A percentile compares a stretch with the other conserved stretches of the same genome.
These are phyloP conservation scores for Hirundichthys speculiger DNA, from an alignment of 2,113 vertebrate species.

Conservation along the genomic window DNA sequence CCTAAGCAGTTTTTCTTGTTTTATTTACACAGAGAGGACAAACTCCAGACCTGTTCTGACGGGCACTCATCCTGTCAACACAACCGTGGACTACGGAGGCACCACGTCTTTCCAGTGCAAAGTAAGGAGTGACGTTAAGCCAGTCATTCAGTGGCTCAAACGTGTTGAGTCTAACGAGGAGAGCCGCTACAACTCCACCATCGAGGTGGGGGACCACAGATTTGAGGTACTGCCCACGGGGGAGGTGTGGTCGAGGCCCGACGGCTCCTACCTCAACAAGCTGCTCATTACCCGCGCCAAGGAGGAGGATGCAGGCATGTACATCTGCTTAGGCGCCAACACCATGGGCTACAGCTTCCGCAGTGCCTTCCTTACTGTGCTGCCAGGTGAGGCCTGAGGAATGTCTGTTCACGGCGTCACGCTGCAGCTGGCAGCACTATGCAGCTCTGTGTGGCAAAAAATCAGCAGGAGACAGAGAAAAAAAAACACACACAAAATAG, in stretches of 20 bases:
- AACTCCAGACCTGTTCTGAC: slow-evolving; percentile 96
- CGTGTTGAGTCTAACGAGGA: slow-evolving; percentile 91
- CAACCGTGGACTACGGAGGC: slow-evolving; percentile 94
- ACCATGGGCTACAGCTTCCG: slow-evolving; percentile 99
- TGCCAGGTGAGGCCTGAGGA: slow-evolving; percentile 83
- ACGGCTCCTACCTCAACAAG: slow-evolving; percentile 98
- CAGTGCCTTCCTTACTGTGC: slow-evolving; percentile 94
- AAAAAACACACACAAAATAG: too few relatives aligned
- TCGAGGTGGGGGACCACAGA: slow-evolving; percentile 92
- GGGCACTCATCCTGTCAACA: slow-evolving; percentile 95
- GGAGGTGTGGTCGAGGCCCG: slow-evolving; percentile 96
- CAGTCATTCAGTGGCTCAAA: slow-evolving; percentile 98
- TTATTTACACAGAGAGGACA: slow-evolving; percentile 86
- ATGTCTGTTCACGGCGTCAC: too few relatives aligned
- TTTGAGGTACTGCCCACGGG: slow-evolving; percentile 96
- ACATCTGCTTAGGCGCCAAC: slow-evolving; percentile 97
- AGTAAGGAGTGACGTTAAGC: slow-evolving; percentile 97
- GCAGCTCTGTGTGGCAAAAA: too few relatives aligned
- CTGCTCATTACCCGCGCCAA: slow-evolving; percentile 95
- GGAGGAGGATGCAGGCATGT: slow-evolving; percentile 96
- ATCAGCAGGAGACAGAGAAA: too few relatives aligned
- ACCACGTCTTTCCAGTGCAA: slow-evolving; percentile 98
- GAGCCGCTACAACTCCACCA: slow-evolving; percentile 96
- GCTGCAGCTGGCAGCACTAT: too few relatives aligned
- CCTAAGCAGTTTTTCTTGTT: slow-evolving; percentile 18